These are phyloP conservation scores for Apoderus coryli DNA, from an alignment of 2,888 invertebrate species.

Conservation along the genomic window DNA sequence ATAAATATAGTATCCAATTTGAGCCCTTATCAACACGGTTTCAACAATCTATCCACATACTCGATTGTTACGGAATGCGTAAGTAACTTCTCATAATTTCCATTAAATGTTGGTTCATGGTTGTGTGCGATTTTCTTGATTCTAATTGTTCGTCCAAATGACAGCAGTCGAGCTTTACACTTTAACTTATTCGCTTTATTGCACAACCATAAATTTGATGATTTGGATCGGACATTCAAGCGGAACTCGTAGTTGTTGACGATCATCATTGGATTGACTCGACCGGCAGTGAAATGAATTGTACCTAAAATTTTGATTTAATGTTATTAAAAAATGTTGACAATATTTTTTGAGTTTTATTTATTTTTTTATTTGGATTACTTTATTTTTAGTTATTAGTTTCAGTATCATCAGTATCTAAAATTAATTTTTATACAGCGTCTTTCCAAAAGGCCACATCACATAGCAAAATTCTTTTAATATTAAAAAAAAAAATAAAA, in stretches of 20 bases:
- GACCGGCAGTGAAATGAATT: conserved; percentile 17
- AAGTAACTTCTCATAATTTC: conserved; percentile 6
- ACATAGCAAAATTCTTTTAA: too few species aligned
- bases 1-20: too few species aligned
- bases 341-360: too few species aligned
- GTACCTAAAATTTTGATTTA: conserved; percentile 13
- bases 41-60: conserved; percentile 11
- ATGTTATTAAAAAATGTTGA: conserved; percentile 6
- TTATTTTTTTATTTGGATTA: too few species aligned
- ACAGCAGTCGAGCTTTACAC: conserved; percentile 15
- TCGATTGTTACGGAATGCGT: conserved; percentile 10
- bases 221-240: conserved; percentile 14
- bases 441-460: too few species aligned
- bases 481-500: too few species aligned
- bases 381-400: too few species aligned
- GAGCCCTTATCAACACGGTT: too few species aligned
- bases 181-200: conserved; percentile 14
- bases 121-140: conserved; percentile 12
- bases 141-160: conserved; percentile 10
- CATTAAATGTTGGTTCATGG: conserved; percentile 12
- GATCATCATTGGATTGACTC: conserved; percentile 20
- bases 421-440: too few species aligned
- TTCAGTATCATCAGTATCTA: too few species aligned
- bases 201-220: conserved; percentile 21
- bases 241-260: conserved; percentile 18